These are phyloP conservation scores for Sinhomidia bicolor DNA, from an alignment of 2,888 invertebrate species.

Conservation along the genomic window DNA sequence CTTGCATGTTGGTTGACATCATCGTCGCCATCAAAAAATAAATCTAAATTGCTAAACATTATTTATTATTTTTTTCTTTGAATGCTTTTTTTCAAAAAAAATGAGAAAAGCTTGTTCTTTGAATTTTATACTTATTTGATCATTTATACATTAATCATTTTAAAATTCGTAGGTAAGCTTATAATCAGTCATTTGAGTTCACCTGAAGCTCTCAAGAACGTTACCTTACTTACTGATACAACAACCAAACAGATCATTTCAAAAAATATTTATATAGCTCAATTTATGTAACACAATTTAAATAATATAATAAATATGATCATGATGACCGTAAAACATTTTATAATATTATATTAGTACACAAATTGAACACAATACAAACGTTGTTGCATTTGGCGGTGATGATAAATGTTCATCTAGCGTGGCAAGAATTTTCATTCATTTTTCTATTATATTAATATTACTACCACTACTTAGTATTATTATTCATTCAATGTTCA, in stretches of 20 bases:
- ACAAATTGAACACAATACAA: too few species aligned
- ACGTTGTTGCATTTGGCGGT: too few species aligned
- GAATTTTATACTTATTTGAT: not conserved
- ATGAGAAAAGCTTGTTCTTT: not conserved
- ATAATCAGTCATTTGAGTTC: not conserved
- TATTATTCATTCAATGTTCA: not conserved
- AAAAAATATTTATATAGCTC: not conserved
- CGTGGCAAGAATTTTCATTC: conserved; percentile 36
- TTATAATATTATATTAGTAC: too few species aligned
- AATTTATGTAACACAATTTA: not conserved
- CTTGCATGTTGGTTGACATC: conserved; percentile 9
- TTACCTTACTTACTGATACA: not conserved
- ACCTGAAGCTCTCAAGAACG: not conserved
- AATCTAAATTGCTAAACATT: not conserved
- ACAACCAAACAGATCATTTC: not conserved
- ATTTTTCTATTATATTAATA: not conserved
- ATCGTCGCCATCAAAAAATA: not conserved
- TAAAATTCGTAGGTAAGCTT: not conserved
- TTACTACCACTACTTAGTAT: too few species aligned
- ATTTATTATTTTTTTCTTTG: not conserved
- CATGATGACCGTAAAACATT: too few species aligned
- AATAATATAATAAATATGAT: too few species aligned
- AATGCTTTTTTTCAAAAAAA: too few species aligned
- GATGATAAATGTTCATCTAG: not conserved
- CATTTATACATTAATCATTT: conserved; percentile 38